Base-by-base conservation (phyloP, 2,113 vertebrate species). In the Charadrius vociferus region DNA sequence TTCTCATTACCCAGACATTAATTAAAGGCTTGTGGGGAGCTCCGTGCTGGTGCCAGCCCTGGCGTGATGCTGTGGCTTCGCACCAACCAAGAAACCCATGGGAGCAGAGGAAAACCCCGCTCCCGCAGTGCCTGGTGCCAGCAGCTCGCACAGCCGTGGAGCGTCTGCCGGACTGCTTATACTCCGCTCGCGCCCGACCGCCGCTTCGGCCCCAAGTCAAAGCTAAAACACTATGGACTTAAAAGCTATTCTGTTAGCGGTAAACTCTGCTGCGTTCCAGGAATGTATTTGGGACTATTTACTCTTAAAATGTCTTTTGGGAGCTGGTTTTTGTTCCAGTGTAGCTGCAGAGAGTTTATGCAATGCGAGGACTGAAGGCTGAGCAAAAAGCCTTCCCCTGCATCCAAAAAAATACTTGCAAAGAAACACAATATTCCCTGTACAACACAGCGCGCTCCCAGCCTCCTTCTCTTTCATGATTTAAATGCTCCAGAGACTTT, bases 171-270 rank as follows among this genome's bases (percentile, higher is more conserved):
- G 3, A 11, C 10, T 30, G 41, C 17, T 47, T 3, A 27, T 3
- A 6, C 5, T 47, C 4, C 3, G 2, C 81, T 81, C 12, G 0
- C 3, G 2, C 53, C 55, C 62, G n/a, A 0, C 37, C n/a, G 0
- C 30, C 18, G 81, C 65, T 43, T 2, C 70, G n/a, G 34, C 5
- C 55, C 41, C 8, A 12, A 34, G 34, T 1, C 21, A 14, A 10
- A 70, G 59, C 56, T 58, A 26, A 88, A 81, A 2, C 27, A 6
- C 67, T 3, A 15, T 0, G 4, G 4, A 45, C 49, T 43, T 34
- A 27, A 27, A 30, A 72, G 47, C 63, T 86, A 1, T 68, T 59
- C 67, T 56, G 50, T 11, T 53, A 21, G 6, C 1, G 4, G 20
- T 6, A 62, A 68, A n/a, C 36, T 23, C 30, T n/a, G 45, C 23